Conservation (phyloP, 2,797 vertebrate genomes). For the Neomorphus geoffroyi region DNA sequence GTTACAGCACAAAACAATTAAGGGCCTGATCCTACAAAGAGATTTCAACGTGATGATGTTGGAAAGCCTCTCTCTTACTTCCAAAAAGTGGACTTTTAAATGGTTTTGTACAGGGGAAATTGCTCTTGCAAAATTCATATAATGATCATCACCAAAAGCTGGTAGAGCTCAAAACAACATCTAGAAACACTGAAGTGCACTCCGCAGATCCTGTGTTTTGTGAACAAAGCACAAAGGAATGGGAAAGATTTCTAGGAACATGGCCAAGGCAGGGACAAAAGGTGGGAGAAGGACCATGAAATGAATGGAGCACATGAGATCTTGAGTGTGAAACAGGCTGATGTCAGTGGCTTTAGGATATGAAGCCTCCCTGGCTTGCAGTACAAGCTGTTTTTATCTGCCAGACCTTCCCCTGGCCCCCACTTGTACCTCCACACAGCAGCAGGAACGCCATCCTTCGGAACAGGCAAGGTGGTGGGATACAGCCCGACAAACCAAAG, state of each 20-base stretch:
- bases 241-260: neutral
- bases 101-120: neutral
- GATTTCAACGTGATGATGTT: neutral
- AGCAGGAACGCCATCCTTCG: accelerated
- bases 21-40: neutral
- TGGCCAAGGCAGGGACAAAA: neutral
- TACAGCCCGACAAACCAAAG: neutral
- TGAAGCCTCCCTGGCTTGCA: neutral
- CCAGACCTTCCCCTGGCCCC: neutral
- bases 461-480: neutral
- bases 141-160: neutral
- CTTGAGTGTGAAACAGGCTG: neutral
- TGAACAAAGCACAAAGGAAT: neutral
- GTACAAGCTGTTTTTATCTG: neutral
- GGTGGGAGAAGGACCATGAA: neutral
- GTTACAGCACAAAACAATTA: neutral
- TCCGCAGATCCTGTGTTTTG: neutral
- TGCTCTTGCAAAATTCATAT: neutral
- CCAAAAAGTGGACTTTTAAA: neutral
- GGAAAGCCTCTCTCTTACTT: neutral
- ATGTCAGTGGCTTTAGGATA: neutral
- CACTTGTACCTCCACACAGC: neutral
- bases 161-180: neutral
- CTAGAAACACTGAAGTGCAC: neutral
- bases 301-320: neutral